Base-by-base conservation (phyloP, 1,140 invertebrate species). In the Parasteatoda tepidariorum region DNA sequence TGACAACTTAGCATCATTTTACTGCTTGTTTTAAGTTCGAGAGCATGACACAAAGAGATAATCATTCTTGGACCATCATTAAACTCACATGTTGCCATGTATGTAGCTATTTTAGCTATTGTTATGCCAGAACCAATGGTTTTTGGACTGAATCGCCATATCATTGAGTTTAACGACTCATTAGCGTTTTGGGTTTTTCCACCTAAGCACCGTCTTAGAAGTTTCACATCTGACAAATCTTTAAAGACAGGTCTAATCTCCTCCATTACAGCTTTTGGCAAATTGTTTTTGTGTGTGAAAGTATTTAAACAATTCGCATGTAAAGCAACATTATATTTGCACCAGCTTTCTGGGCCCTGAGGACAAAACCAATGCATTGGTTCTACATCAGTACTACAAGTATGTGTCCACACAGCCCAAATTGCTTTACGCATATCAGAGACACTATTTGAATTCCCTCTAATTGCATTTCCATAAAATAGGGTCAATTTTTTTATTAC, bases 361-460 rank as follows among this genome's bases (percentile, higher is more conserved):
- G 68, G 68, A 26, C 68, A 71, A 71, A 54, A 71, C 11, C 13
- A 48, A 71, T 71, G 68, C 68, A 71, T 71, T 7, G 68, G 68
- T 38, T 71, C 38, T 24, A 48, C 26, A 54, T 71, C 41, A 6
- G 68, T 22, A 24, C 34, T 48, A 28, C 34, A 71, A 41, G 11
- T 48, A 71, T 71, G 68, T 48, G 22, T 6, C 34, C 41, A 41
- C 15, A 54, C 26, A 54, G 22, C 38, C 68, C 24, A n/a, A n/a
- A n/a, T n/a, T n/a, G n/a, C n/a, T n/a, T n/a, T n/a, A n/a, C n/a
- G n/a, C n/a, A n/a, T 6, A 2, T 62, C 18, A 62, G 18, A 22
- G 59, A 62, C 26, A 24, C 11, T 15, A 24, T 61, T 24, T 15
- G 11, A 61, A 61, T 61, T 11, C 22, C 11, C 22, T 28, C 64